These are phyloP conservation scores for Perognathus longimembris DNA, from an alignment of 2,113 vertebrate genomes.

Conservation along the genomic window DNA sequence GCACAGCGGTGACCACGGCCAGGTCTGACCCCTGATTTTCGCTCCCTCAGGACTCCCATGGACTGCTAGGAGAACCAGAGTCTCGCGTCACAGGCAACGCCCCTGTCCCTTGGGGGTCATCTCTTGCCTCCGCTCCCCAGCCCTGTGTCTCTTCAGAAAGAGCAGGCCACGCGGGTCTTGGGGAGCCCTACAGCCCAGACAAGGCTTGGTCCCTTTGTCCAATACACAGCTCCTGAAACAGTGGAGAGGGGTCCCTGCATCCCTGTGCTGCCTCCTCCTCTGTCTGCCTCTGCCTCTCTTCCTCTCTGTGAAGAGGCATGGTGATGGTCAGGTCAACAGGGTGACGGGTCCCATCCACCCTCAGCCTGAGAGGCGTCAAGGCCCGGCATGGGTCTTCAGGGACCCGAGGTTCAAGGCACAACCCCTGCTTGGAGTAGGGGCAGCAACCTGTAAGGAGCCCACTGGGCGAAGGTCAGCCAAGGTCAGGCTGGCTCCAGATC, in stretches of 20 bases:
- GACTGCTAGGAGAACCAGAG: neutral
- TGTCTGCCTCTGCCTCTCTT: neutral
- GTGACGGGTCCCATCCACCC: accelerated
- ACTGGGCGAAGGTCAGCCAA: too few species aligned
- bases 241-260: neutral
- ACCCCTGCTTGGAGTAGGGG: too few species aligned
- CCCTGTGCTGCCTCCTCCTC: neutral
- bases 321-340: accelerated
- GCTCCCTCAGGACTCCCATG: neutral
- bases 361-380: neutral
- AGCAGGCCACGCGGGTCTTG: neutral
- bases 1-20: neutral
- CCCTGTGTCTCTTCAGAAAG: neutral
- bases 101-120: neutral
- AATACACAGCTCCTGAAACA: neutral
- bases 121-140: neutral
- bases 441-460: too few species aligned
- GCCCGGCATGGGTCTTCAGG: neutral
- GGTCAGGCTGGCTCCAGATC: accelerated
- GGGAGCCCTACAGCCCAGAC: neutral
- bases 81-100: neutral
- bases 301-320: neutral
- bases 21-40: neutral
- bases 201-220: neutral
- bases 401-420: neutral